Evolutionary conservation across 1,140 invertebrate species (phyloP).

Genomic region (Probaryconus sp.): DNA sequence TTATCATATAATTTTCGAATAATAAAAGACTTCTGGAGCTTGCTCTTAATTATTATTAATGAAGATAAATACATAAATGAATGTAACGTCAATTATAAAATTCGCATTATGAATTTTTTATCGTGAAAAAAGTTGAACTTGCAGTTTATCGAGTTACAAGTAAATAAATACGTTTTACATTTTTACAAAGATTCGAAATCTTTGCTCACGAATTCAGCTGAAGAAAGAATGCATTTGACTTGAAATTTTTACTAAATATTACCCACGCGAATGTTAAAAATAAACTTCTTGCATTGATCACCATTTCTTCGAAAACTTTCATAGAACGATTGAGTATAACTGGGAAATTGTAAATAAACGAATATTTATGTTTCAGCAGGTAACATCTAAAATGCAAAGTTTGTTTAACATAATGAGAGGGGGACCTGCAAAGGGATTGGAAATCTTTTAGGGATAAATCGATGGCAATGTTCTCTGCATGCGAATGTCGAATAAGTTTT

Average conservation of each 20-base stretch:
- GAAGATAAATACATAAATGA: no score
- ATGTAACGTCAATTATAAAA: no score
- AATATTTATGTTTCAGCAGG: constrained; percentile 48
- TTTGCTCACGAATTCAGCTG: no score
- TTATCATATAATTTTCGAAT: constrained; percentile 1
- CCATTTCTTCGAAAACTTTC: constrained; percentile 22
- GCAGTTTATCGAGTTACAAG: no score
- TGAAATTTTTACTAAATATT: no score
- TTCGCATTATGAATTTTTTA: no score
- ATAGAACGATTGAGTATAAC: constrained; percentile 11
- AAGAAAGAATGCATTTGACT: no score
- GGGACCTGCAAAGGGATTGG: background rate
- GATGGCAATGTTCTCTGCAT: constrained; percentile 43
- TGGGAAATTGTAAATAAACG: constrained; percentile 34
- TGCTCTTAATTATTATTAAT: background rate
- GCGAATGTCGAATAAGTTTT: constrained; percentile 56
- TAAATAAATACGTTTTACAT: no score
- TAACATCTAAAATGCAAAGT: constrained; percentile 42
- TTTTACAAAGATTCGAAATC: no score
- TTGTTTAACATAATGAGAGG: constrained; percentile 45
- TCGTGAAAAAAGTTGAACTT: no score
- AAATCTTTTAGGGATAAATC: constrained; percentile 24
- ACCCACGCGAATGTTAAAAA: no score
- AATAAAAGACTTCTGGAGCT: background rate
- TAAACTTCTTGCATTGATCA: constrained; percentile 13